Evolutionary conservation across 2,888 invertebrate genomes (phyloP).

Genomic region (Troilus luridus): DNA sequence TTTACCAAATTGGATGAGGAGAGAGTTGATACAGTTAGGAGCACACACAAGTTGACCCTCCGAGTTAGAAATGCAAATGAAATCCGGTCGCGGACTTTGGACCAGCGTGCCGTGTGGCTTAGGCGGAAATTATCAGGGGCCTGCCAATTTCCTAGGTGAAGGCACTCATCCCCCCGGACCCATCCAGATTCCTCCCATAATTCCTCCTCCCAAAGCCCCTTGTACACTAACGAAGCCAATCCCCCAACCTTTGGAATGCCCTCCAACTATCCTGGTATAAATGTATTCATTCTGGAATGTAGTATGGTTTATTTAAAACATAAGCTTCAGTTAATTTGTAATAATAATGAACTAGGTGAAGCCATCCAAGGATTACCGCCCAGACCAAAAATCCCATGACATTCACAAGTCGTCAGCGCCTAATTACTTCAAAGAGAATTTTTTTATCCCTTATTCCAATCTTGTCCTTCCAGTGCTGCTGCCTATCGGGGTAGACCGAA

Average conservation of each 20-base stretch:
- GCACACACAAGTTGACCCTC: constrained; percentile 12
- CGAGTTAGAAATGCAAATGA: constrained; percentile 31
- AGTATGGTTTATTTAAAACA: neutral
- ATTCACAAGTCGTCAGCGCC: too few relatives aligned
- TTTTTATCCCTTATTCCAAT: too few relatives aligned
- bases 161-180: constrained; percentile 26
- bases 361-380: too few relatives aligned
- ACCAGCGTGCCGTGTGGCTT: constrained; percentile 27
- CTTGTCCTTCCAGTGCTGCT: too few relatives aligned
- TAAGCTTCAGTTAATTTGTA: neutral
- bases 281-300: neutral
- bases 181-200: constrained; percentile 26
- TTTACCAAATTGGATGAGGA: neutral
- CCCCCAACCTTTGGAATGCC: neutral
- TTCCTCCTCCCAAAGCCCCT: constrained; percentile 17
- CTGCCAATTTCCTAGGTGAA: constrained; percentile 31
- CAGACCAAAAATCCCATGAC: too few relatives aligned
- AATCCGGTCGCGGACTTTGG: neutral
- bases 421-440: too few relatives aligned
- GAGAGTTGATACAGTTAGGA: constrained; percentile 6
- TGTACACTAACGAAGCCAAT: neutral
- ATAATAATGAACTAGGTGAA: too few relatives aligned
- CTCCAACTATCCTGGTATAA: neutral
- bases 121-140: constrained; percentile 38
- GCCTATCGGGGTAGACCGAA: too few relatives aligned